These are phyloP conservation scores for Fundulus diaphanus DNA, from an alignment of 2,797 vertebrate species.

Conservation along the genomic window DNA sequence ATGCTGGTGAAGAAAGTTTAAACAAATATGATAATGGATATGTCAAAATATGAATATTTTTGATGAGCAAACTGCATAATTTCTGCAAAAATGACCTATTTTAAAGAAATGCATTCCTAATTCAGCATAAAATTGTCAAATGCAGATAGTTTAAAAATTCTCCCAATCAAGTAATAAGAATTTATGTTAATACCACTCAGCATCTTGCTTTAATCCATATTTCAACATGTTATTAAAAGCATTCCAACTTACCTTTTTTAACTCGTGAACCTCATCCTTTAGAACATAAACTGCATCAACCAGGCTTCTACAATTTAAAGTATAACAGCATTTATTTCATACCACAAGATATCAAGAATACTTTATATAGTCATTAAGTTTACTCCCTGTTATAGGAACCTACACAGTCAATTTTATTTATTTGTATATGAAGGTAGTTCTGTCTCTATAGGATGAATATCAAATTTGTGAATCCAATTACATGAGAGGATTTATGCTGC, in stretches of 20 bases:
- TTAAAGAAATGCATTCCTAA: neutral
- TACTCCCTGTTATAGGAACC: neutral
- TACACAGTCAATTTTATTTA: neutral
- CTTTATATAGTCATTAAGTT: neutral
- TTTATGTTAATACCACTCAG: neutral
- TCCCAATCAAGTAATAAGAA: neutral
- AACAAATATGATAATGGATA: too few relatives aligned
- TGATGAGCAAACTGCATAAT: too few relatives aligned
- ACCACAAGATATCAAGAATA: neutral
- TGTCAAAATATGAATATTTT: too few relatives aligned
- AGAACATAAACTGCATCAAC: conserved; percentile 98
- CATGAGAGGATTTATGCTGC: neutral
- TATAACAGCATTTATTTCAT: neutral
- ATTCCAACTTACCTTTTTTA: conserved; percentile 89
- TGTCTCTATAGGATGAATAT: conserved; percentile 24
- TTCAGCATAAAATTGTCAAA: neutral
- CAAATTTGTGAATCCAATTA: conserved; percentile 25
- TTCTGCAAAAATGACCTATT: too few relatives aligned
- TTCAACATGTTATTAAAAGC: neutral
- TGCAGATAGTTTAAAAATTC: neutral
- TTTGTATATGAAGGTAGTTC: neutral
- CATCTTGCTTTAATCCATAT: neutral
- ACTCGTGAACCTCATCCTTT: conserved; percentile 96
- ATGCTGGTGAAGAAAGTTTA: too few relatives aligned
- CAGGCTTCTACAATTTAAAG: conserved; percentile 86